These are phyloP conservation scores for Sternotherus odoratus DNA, from an alignment of 2,797 vertebrate species.

Conservation along the genomic window DNA sequence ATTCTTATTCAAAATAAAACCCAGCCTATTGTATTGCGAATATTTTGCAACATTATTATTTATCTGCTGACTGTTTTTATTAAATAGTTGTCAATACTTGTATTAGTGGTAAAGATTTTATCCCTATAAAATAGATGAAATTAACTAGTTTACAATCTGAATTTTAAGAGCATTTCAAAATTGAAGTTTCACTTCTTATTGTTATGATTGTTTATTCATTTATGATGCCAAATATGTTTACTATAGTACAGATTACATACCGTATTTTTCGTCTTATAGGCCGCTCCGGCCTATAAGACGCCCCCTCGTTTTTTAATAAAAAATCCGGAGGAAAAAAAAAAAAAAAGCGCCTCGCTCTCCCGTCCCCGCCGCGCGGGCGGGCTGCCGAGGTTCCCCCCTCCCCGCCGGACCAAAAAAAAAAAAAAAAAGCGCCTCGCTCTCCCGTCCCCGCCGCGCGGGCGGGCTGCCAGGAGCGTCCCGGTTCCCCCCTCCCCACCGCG, in stretches of 20 bases:
- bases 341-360: too few species aligned
- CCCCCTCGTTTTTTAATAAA: too few species aligned
- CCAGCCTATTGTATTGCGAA: neutral
- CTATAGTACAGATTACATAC: neutral
- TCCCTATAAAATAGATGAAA: neutral
- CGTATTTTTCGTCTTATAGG: too few species aligned
- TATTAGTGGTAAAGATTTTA: neutral
- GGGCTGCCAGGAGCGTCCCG: too few species aligned
- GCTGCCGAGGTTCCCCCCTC: too few species aligned
- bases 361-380: too few species aligned
- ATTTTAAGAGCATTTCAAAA: neutral
- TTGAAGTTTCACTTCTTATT: neutral
- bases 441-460: too few species aligned
- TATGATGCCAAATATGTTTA: neutral
- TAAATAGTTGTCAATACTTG: neutral
- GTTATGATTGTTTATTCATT: neutral
- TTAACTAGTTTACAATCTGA: neutral
- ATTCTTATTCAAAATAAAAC: neutral
- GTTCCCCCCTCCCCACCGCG: too few species aligned
- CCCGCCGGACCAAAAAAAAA: too few species aligned
- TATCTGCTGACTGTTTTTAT: neutral
- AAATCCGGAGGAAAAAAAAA: too few species aligned
- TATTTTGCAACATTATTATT: neutral
- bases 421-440: too few species aligned
- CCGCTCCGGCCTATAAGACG: too few species aligned